Percentiles rank a stretch among this genome's conserved stretches.
Conservation (phyloP, 2,797 vertebrate genomes). For the Otus scops region DNA sequence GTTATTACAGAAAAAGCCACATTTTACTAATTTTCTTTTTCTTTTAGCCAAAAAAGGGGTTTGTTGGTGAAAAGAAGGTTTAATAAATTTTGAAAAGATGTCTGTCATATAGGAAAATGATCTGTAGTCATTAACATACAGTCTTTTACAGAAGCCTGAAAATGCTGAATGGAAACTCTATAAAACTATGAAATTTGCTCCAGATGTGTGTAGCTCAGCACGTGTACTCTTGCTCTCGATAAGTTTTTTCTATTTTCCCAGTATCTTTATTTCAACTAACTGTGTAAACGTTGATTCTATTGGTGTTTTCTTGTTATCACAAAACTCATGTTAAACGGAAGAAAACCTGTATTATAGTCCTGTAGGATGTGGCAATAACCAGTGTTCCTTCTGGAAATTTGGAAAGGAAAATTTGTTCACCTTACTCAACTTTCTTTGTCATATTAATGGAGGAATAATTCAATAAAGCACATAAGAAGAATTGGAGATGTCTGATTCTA, state of each 20-base stretch:
- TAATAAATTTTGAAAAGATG: neutral
- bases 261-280: neutral
- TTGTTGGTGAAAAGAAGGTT: neutral
- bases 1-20: neutral
- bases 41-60: neutral
- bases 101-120: neutral
- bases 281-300: neutral
- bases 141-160: neutral
- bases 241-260: neutral
- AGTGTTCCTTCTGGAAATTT: neutral
- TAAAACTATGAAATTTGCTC: neutral
- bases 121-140: neutral
- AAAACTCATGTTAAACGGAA: neutral
- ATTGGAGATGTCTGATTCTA: neutral
- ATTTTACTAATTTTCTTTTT: neutral
- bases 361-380: neutral
- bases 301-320: neutral
- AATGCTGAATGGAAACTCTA: neutral
- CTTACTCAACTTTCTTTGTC: neutral
- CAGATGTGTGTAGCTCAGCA: neutral
- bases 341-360: neutral
- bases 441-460: neutral
- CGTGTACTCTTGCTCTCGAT: neutral
- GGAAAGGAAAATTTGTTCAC: neutral
- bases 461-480: neutral